phyloP scores from a whole-genome alignment of 2,888 invertebrate species.

The Metellina segmentata region DNA sequence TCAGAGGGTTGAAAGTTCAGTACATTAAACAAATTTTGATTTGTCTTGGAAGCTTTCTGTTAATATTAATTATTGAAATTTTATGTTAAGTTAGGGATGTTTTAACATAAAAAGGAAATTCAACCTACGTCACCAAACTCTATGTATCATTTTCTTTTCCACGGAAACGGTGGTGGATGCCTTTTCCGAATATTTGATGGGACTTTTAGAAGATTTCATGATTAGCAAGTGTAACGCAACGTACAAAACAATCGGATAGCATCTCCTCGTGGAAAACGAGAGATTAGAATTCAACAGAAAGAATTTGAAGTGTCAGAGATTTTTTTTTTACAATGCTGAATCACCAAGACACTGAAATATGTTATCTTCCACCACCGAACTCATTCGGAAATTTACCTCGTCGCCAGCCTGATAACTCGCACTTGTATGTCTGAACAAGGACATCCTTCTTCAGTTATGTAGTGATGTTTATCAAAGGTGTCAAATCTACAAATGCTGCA shows the following conservation, averaged over 20 bases:
- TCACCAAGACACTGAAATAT: not conserved
- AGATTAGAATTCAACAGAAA: not conserved
- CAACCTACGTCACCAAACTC: too few relatives aligned
- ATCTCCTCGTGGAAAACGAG: not conserved
- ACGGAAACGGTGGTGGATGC: too few relatives aligned
- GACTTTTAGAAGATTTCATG: too few relatives aligned
- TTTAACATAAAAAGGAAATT: too few relatives aligned
- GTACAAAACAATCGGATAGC: not conserved
- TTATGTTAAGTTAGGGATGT: too few relatives aligned
- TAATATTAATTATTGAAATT: too few relatives aligned
- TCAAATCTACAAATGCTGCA: slow-evolving; percentile 25
- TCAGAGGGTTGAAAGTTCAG: too few relatives aligned
- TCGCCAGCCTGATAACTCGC: slow-evolving; percentile 2
- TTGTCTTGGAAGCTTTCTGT: too few relatives aligned
- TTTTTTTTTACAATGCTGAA: not conserved
- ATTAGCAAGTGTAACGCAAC: not conserved
- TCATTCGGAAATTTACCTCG: not conserved
- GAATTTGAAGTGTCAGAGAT: not conserved
- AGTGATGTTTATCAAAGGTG: slow-evolving; percentile 39
- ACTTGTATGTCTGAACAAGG: slow-evolving; percentile 1
- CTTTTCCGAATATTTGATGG: too few relatives aligned
- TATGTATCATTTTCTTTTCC: too few relatives aligned
- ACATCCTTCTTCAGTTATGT: not conserved
- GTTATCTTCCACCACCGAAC: not conserved
- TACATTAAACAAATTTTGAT: too few relatives aligned